Evolutionary conservation across 2,113 vertebrate genomes (phyloP).

Genomic region (human (Homo sapiens)): DNA sequence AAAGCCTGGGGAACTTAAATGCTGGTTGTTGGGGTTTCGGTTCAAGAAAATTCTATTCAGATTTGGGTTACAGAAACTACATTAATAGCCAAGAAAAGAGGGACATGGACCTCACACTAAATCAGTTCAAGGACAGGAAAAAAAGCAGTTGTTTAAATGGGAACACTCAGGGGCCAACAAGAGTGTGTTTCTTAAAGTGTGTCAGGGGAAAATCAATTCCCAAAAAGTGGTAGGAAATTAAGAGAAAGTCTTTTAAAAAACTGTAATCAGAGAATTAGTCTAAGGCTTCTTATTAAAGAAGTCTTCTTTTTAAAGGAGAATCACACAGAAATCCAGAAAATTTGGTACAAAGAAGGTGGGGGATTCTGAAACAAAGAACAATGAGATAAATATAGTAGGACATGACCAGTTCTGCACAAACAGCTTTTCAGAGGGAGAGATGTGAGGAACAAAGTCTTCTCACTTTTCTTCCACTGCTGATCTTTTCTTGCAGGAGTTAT

Average conservation of each 20-base stretch:
- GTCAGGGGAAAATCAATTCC: constrained; percentile 29
- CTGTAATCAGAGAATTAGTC: not conserved
- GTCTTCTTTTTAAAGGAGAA: not conserved
- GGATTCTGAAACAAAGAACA: not conserved
- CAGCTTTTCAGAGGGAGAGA: not conserved
- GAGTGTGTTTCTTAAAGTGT: not conserved
- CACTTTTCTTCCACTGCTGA: not conserved
- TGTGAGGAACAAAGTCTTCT: not conserved
- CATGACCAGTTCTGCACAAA: not conserved
- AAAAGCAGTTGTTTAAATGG: not conserved
- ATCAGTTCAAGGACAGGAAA: constrained; percentile 37
- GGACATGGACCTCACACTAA: not conserved
- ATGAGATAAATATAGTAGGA: not conserved
- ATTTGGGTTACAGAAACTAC: not conserved
- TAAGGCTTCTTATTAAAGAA: constrained; percentile 24
- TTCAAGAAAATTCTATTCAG: constrained; percentile 31
- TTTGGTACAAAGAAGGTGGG: not conserved
- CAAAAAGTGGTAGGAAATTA: constrained; percentile 9
- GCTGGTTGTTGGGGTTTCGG: not conserved
- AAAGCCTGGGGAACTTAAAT: not conserved
- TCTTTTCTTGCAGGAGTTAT: not conserved
- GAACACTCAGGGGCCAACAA: not conserved
- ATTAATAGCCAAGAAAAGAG: not conserved
- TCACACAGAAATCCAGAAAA: constrained; percentile 9
- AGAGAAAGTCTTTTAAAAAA: constrained; percentile 23